Evolutionary conservation across 2,113 vertebrate species (phyloP).

Genomic region (Cryptomyrus ogoouensis): DNA sequence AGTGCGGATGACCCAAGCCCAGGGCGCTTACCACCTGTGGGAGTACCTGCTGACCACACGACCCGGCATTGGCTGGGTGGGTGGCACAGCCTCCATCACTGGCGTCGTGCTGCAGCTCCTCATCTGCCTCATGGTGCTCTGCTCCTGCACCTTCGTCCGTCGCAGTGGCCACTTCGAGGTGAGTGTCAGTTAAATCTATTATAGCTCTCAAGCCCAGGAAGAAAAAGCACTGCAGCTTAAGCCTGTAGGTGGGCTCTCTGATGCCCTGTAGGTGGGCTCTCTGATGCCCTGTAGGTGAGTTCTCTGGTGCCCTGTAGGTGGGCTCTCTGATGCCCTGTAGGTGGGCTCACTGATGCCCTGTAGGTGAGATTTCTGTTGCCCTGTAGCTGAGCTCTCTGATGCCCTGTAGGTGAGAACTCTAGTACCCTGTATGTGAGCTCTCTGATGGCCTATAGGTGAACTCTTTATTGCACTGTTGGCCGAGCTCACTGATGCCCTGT

Average conservation of each 20-base stretch:
- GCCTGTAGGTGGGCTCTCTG: not conserved
- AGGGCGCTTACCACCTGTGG: conserved; percentile 48
- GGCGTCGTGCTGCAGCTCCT: conserved; percentile 65
- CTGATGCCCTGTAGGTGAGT: not conserved
- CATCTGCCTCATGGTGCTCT: conserved; percentile 64
- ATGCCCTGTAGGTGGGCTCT: not conserved
- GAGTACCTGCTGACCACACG: conserved; percentile 68
- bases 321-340: not conserved
- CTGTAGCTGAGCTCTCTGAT: not conserved
- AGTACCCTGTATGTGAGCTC: no score
- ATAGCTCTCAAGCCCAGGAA: not conserved
- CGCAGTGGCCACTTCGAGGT: conserved; percentile 81
- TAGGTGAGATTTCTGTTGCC: not conserved
- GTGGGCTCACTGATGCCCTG: not conserved
- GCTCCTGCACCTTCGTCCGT: conserved; percentile 73
- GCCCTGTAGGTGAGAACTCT: not conserved
- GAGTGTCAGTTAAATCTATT: not conserved
- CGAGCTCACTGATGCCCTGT: no score
- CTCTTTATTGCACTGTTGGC: no score
- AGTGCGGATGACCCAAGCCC: conserved; percentile 48
- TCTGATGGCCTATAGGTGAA: no score
- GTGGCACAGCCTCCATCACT: conserved; percentile 58
- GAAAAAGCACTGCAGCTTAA: not conserved
- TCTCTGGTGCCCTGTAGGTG: not conserved
- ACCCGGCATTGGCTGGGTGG: conserved; percentile 69